Base-by-base conservation (phyloP, 2,888 invertebrate genomes). In the Drosophila affinis region DNA sequence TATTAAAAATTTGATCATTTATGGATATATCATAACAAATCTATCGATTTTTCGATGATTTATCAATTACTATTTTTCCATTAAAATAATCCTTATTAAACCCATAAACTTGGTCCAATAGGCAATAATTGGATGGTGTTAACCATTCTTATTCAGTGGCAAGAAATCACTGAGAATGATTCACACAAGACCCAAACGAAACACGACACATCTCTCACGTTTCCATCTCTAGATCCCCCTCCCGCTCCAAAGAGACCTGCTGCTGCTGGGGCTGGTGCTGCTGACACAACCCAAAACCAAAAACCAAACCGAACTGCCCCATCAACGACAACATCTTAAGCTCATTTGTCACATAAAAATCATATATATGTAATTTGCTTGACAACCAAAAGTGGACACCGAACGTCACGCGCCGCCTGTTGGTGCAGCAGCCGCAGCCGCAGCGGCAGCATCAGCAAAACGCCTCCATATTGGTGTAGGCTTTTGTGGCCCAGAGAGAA, bases 331-430 rank as follows among this genome's bases (percentile, higher is more conserved):
- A 72, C 78, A 78, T 78, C 87, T 78, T 78, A 88, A 81, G 85
- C 85, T 88, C 81, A 85, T 85, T 88, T 85, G 85, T 85, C 85
- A 85, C 81, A 88, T 87, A 77, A 84, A 83, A 85, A 78, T 87
- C 87, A 88, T 85, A 87, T 87, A 83, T 87, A 83, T 86, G 83
- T 88, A 88, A 85, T 88, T 88, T 85, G 85, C 89, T 85, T 87
- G 89, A 84, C 79, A 81, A 72, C 85, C 87, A 88, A 88, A 85
- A 85, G 85, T 85, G 89, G 89, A 84, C 72, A 72, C 72, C 64
- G 74, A 73, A 64, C 77, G 88, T 88, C 87, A 88, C 88, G 84
- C 87, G 84, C 72, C 75, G 39, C 39, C 39, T 39, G 39, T 39
- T 39, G 75, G 63, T 52, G 78, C 72, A 55, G 75, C 77, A 78